phyloP scores from a whole-genome alignment of 2,797 vertebrate genomes.

The Staurois parvus region DNA sequence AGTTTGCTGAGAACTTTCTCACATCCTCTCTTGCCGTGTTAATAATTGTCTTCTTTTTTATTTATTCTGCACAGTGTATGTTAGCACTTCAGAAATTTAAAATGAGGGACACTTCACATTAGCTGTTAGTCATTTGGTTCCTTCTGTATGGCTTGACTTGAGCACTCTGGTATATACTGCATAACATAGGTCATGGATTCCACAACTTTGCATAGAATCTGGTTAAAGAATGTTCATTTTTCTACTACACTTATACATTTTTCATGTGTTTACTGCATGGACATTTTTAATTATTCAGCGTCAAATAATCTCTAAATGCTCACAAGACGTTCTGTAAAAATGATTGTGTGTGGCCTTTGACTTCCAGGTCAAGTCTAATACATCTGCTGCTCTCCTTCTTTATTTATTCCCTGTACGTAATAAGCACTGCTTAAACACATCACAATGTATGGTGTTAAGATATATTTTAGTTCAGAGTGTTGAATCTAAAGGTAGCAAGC shows the following conservation, averaged over 20 bases:
- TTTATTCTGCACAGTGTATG: neutral
- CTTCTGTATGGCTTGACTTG: neutral
- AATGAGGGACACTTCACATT: slow-evolving; percentile 20
- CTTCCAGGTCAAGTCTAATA: slow-evolving; percentile 32
- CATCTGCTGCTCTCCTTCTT: slow-evolving; percentile 32
- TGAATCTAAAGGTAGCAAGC: neutral
- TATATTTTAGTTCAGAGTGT: neutral
- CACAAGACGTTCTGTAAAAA: slow-evolving; percentile 51
- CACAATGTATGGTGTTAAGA: neutral
- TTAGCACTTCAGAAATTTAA: neutral
- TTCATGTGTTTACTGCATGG: slow-evolving; percentile 60
- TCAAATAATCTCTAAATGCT: slow-evolving; percentile 53
- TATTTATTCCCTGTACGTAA: slow-evolving; percentile 36
- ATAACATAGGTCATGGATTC: slow-evolving; percentile 29
- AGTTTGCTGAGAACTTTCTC: neutral
- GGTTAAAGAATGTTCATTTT: slow-evolving; percentile 17
- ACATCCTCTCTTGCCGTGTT: neutral
- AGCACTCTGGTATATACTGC: neutral
- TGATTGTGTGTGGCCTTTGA: slow-evolving; percentile 40
- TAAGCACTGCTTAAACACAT: slow-evolving; percentile 28
- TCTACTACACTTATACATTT: slow-evolving; percentile 50
- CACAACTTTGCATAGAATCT: slow-evolving; percentile 33
- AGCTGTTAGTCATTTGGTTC: neutral
- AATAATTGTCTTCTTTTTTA: neutral
- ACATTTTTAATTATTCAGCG: slow-evolving; percentile 58